Evolutionary conservation across 2,797 vertebrate genomes (phyloP), one percentile per base, ranked within the genome.

Genomic region (Anguilla pacifica): DNA sequence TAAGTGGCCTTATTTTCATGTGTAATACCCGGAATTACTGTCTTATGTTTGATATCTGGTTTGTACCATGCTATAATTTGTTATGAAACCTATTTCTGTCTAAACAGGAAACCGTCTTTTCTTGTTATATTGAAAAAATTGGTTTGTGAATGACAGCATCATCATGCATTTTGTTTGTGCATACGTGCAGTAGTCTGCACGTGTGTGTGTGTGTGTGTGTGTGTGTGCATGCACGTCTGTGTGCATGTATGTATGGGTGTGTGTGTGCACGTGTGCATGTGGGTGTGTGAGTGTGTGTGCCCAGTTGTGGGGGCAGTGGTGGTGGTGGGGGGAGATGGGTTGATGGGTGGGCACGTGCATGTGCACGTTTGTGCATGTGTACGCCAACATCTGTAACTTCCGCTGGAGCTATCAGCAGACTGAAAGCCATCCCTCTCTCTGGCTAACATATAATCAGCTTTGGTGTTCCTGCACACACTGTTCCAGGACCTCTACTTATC

Each of bases 391-490:
- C 6, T 82, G 10, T 25, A 49, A 49, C 46, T 82, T 51, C 25
- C 22, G 28, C 5, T 17, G 6, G 74, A 46, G 6, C 39, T 46
- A n/a, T 82, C 43, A 51, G 79, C 67, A 15, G 43, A 72, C 67
- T 53, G 49, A 86, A 43, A 86, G 46, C 13, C 31, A 86, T 46
- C 46, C 84, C 84, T 67, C 61, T 46, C 59, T 9, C 19, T 19
- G 84, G 59, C 17, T 43, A 86, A 86, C 86, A 86, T 86, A 43
- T 82, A 87, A 83, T 82, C 57, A 64, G 35, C 77, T 57, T 46
- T 19, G 28, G 25, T 61, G 79, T 67, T 77, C 55, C 77, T 46
- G 51, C 86, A 79, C 51, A 59, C 74, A 59, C 51, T 25, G 74
- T 67, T 43, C 35, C 19, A 22, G 43, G 79, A 53, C 51, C 51